Base-by-base conservation (phyloP, 2,888 invertebrate species). In the Danaus chrysippus region DNA sequence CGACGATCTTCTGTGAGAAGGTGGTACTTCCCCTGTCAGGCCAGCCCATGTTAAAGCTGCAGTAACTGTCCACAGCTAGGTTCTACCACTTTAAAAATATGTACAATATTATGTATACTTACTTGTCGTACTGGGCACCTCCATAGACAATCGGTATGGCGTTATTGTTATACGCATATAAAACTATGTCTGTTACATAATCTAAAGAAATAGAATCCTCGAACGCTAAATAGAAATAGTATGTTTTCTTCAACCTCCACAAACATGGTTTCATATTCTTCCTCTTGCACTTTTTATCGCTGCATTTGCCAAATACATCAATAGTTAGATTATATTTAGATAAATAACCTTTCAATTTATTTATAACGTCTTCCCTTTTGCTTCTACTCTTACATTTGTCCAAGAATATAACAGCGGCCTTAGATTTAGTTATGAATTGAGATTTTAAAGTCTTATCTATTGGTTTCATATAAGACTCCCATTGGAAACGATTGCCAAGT, bases 201-300 rank as follows among this genome's bases (percentile, higher is more conserved):
- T 86, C 86, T 91, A 76, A 76, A 69, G 94, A 93, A 64, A 94
- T 84, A 11, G 94, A 94, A 78, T 95, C 95, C 79, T 95, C 95
- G 73, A 95, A 93, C 0, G 93, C 92, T 53, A 95, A 79, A 72
- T 95, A 95, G 76, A 95, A 95, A 75, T 93, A 94, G 77, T 95
- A 95, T 59, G 92, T 85, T 54, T 85, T 84, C 70, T 87, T 91
- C 19, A 92, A 58, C 61, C 78, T 84, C 72, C 79, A 83, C 61
- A 83, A 83, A 65, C 86, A 89, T 0, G 83, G 73, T 0, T 75
- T 76, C 75, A 83, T 78, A 0, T 77, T 75, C 44, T 70, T 77
- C 42, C 76, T 76, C 11, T 71, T 79, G 64, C 86, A 87, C 56
- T 78, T 72, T 43, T 73, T 74, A 0, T 68, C 43, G 0, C 93